These are phyloP conservation scores for Pseudomyrmex concolor DNA, from an alignment of 1,140 invertebrate species.

Conservation along the genomic window DNA sequence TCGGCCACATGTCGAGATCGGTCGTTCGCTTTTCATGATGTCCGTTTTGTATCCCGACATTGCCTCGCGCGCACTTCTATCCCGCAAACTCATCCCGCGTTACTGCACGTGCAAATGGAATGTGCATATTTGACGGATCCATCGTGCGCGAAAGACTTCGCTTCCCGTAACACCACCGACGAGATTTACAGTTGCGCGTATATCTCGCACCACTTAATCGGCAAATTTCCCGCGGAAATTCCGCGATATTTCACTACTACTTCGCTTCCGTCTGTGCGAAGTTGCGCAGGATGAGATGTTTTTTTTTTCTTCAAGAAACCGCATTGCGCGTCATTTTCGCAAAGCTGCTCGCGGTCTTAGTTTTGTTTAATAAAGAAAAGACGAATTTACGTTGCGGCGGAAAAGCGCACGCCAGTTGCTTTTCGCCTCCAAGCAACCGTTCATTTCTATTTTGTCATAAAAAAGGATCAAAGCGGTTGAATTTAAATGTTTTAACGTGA, in stretches of 20 bases:
- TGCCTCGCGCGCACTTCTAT: constrained; percentile 18
- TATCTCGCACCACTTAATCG: constrained; percentile 35
- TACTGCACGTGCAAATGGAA: constrained; percentile 28
- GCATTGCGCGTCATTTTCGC: constrained; percentile 4
- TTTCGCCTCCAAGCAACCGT: background rate
- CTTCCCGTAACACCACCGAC: constrained; percentile 3
- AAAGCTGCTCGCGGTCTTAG: background rate
- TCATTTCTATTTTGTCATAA: background rate
- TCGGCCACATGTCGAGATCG: constrained; percentile 34
- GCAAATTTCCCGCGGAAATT: constrained; percentile 47
- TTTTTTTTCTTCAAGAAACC: too few species aligned
- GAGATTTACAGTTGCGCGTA: constrained; percentile 29
- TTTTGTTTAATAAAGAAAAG: constrained; percentile 28
- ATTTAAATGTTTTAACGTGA: background rate
- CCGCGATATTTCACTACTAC: constrained; percentile 20
- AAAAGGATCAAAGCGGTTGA: background rate
- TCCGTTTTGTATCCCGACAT: constrained; percentile 29
- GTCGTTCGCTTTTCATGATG: constrained; percentile 6
- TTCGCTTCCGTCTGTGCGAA: background rate
- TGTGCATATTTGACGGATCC: constrained; percentile 49
- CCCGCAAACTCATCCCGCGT: background rate
- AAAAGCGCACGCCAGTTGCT: background rate
- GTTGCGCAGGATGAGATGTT: background rate
- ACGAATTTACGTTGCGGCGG: background rate
- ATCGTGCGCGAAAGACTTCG: constrained; percentile 19